phyloP scores from a whole-genome alignment of 2,113 vertebrate species.

The Lanius ludovicianus region DNA sequence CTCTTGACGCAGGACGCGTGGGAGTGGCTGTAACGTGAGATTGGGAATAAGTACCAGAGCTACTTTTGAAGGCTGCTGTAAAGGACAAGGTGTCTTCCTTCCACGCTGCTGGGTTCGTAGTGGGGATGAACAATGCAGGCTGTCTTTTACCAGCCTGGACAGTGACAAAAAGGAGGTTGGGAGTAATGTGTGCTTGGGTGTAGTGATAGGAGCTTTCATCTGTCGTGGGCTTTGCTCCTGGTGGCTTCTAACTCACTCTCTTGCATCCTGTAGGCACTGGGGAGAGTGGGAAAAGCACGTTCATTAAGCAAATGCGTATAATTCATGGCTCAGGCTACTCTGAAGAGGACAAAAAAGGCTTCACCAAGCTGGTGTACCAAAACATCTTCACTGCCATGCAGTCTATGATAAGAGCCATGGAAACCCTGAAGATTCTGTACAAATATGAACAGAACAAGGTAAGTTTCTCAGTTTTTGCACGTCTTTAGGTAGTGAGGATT shows the following conservation, averaged over 20 bases:
- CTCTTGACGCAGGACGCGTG: conserved; percentile 29
- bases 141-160: background rate
- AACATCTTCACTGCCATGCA: conserved; percentile 88
- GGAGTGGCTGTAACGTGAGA: conserved; percentile 41
- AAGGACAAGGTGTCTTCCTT: conserved; percentile 12
- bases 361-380: conserved; percentile 85
- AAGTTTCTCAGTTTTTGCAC: background rate
- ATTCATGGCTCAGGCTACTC: conserved; percentile 85
- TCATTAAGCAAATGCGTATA: conserved; percentile 87
- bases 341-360: conserved; percentile 84
- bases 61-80: background rate
- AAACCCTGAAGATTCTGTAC: conserved; percentile 83
- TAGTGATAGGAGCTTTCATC: background rate
- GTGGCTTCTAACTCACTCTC: background rate
- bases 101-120: background rate
- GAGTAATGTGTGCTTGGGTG: background rate
- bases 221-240: background rate
- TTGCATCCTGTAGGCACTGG: conserved; percentile 72
- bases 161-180: background rate
- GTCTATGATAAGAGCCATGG: conserved; percentile 86
- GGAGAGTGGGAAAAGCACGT: conserved; percentile 84
- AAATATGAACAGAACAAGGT: conserved; percentile 84
- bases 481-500: background rate
- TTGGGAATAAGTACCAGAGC: background rate
- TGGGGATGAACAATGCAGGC: background rate